Evolutionary conservation across 2,113 vertebrate genomes (phyloP), one percentile per base, ranked within the genome.

Genomic region (Amphilophus citrinellus): DNA sequence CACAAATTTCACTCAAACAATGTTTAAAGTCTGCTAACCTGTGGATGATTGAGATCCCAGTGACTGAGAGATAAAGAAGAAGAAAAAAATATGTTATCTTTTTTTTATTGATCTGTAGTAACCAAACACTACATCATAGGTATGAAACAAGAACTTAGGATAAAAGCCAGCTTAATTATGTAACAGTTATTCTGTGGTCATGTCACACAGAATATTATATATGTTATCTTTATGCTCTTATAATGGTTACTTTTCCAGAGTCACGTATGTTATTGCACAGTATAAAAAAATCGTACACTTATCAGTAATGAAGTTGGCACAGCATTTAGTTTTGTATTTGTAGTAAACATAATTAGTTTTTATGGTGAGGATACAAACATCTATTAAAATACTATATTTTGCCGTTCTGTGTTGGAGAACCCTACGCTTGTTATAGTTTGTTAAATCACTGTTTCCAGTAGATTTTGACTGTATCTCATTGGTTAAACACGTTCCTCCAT

Each of bases 11-110:
- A 32, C 13, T 53, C 27, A 10, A 87, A 82, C 57, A 78, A 8
- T 37, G 57, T 68, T 85, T 85, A 15, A 61, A 62, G 24, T 50
- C 44, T 66, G 63, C 63, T 14, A 14, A 15, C 66, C 47, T 56
- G 37, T 47, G 47, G 22, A 62, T 24, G 60, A 66, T 30, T 27
- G 10, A n/a, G 68, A 14, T 30, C 10, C 9, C 3, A 32, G 7
- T 20, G 42, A 22, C 53, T 20, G 53, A 35, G 35, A 20, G 2
- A 37, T 22, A 13, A n/a, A 22, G 53, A 22, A 6, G 20, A 62
- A 30, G 3, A 20, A 76, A 61, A 22, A 5, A 17, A 2, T 4
- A 8, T 8, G 62, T 59, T 4, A 24, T 61, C 9, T 81, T 56
- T 42, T 20, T 1, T 35, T 35, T 7, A 2, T 9, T 53, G 47